Conservation (phyloP, 2,888 invertebrate genomes). For the Drosophila robusta region DNA sequence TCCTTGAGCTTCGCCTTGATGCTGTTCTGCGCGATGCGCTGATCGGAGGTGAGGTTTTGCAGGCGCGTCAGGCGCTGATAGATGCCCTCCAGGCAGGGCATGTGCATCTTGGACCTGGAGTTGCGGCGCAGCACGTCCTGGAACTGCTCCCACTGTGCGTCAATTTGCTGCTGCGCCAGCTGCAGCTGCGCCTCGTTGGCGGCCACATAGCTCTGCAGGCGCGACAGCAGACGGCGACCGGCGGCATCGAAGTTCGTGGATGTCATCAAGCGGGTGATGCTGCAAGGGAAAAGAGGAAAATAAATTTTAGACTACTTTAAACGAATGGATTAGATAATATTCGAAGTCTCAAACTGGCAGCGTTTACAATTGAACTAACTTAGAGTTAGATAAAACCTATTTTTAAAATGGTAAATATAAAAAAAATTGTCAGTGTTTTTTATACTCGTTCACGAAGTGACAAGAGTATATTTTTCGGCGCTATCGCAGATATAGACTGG, state of each 20-base stretch:
- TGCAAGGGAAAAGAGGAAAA: conserved; percentile 21
- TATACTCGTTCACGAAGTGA: no score
- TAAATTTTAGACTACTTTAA: no score
- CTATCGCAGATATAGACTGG: no score
- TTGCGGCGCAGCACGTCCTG: conserved; percentile 86
- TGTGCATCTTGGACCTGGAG: conserved; percentile 81
- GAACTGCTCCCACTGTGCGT: conserved; percentile 91
- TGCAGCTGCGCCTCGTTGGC: conserved; percentile 91
- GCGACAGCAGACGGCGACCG: conserved; percentile 87
- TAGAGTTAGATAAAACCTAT: no score
- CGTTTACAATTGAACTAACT: no score
- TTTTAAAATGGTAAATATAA: no score
- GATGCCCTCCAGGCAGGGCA: conserved; percentile 90
- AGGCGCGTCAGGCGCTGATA: conserved; percentile 92
- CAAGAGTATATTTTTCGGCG: no score
- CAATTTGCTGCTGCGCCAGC: conserved; percentile 90
- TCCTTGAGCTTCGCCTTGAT: conserved; percentile 82
- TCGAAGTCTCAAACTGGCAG: no score
- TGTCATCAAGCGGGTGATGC: conserved; percentile 78
- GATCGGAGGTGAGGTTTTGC: conserved; percentile 88
- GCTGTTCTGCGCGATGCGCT: conserved; percentile 86
- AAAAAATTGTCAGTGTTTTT: no score
- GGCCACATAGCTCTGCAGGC: conserved; percentile 89
- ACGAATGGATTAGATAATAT: no score
- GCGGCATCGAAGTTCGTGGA: conserved; percentile 79